These are phyloP conservation scores for Agonum fuliginosum DNA, from an alignment of 2,888 invertebrate species.

Conservation along the genomic window DNA sequence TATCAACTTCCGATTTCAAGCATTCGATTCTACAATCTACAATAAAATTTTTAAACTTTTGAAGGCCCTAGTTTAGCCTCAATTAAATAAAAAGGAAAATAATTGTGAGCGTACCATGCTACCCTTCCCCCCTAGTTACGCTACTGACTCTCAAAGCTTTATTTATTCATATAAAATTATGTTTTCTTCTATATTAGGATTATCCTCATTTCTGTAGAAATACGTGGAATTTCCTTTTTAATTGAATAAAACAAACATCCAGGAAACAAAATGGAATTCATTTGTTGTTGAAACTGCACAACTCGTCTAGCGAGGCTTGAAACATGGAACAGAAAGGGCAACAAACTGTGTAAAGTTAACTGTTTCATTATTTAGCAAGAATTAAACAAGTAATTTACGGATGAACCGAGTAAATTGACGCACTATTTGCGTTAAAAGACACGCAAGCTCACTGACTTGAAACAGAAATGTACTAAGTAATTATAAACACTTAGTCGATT, in stretches of 20 bases:
- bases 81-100: too few relatives aligned
- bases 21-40: too few relatives aligned
- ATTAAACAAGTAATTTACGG: conserved; percentile 43
- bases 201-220: too few relatives aligned
- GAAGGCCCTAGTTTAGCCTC: too few relatives aligned
- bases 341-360: conserved; percentile 40
- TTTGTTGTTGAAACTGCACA: not conserved
- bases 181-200: too few relatives aligned
- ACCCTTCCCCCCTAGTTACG: too few relatives aligned
- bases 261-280: not conserved
- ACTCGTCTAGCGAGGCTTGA: not conserved
- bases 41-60: too few relatives aligned
- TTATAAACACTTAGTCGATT: conserved; percentile 20
- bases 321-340: conserved; percentile 25
- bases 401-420: conserved; percentile 43
- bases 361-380: conserved; percentile 44
- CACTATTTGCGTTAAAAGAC: conserved; percentile 23
- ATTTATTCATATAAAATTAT: too few relatives aligned
- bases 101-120: too few relatives aligned
- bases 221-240: not conserved
- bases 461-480: conserved; percentile 38
- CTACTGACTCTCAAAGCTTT: too few relatives aligned
- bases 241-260: not conserved
- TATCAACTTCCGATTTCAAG: too few relatives aligned
- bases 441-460: conserved; percentile 20